Evolutionary conservation across 2,888 invertebrate genomes (phyloP), one percentile per base, ranked within the genome.

Genomic region (Diplolepis rosae): DNA sequence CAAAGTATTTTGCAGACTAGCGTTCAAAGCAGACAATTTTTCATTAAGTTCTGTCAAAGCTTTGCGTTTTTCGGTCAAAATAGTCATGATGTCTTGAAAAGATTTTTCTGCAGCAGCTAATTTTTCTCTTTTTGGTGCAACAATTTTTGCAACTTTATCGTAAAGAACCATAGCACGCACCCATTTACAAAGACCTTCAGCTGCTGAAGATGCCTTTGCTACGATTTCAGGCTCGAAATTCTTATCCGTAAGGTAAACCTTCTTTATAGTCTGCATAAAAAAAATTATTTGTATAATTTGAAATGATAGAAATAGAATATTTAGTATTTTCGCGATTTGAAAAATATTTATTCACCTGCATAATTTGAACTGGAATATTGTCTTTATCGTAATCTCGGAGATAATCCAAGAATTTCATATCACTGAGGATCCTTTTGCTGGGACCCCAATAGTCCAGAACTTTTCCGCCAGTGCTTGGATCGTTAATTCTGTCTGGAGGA

Each of bases 181-280:
- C 97, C 97, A 97, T 86, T 95, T 94, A 87, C 96, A 96, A 48
- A 96, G 90, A 66, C 97, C 98, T 90, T 98, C 97, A 24, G 98
- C 98, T 2, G 98, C 98, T 76, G 96, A 94, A 0, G 98, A 98
- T 0, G 97, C 97, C 89, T 96, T 95, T 13, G 95, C 94, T 68
- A 96, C 94, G 69, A 94, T 91, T 72, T 92, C 90, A 1, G 96
- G 95, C 79, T 94, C 94, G 86, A 96, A 96, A 82, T 94, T 93
- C 83, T 93, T 93, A 85, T 96, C 91, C 0, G 92, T 79, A 51
- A 86, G 65, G 69, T 85, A 86, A 3, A 80, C 81, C 22, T 79
- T 81, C 68, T 86, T 79, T 5, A 86, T 85, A 11, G 74, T 78
- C 78, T 84, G 42, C 1, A 39, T 18, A 27, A 71, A 32, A 32